A percentile compares a stretch with the other conserved stretches of the same genome.
Evolutionary conservation across 2,888 invertebrate genomes (phyloP).

Genomic region (Agonopterix heracliana): DNA sequence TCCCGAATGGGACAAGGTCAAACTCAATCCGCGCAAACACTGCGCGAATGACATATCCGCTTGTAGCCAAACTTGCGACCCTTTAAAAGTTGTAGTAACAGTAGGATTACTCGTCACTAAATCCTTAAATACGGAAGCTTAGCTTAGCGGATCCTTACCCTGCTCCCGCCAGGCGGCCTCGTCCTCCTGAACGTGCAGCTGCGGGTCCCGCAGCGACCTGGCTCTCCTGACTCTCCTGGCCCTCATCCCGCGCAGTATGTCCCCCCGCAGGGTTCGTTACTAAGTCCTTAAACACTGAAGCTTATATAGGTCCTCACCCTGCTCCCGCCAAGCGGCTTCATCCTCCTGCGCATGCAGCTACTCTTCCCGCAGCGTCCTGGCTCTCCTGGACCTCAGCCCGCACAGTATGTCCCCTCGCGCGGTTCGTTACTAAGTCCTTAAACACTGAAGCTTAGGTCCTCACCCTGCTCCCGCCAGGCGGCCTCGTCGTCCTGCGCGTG

Average conservation of each 20-base stretch:
- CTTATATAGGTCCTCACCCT: conserved; percentile 63
- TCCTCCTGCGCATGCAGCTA: conserved; percentile 76
- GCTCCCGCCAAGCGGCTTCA: conserved; percentile 79
- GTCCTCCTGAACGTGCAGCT: conserved; percentile 75
- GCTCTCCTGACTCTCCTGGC: no score
- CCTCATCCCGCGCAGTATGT: no score
- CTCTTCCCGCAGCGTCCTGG: conserved; percentile 68
- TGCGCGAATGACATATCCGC: no score
- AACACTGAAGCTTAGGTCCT: neutral
- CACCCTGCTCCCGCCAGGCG: conserved; percentile 81
- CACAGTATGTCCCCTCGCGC: conserved; percentile 79
- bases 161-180: conserved; percentile 81
- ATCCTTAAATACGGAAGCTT: neutral
- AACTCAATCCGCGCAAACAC: no score
- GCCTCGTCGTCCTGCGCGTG: conserved; percentile 77
- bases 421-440: conserved; percentile 33
- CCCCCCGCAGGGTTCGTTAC: neutral
- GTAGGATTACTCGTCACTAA: no score
- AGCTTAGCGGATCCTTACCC: conserved; percentile 65
- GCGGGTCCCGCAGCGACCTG: conserved; percentile 68
- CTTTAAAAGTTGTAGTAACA: no score
- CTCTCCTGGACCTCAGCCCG: conserved; percentile 75
- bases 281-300: no score
- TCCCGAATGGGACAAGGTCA: no score
- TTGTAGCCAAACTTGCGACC: neutral